phyloP scores from a whole-genome alignment of 2,888 invertebrate genomes.

The Philhelius pedissequus region DNA sequence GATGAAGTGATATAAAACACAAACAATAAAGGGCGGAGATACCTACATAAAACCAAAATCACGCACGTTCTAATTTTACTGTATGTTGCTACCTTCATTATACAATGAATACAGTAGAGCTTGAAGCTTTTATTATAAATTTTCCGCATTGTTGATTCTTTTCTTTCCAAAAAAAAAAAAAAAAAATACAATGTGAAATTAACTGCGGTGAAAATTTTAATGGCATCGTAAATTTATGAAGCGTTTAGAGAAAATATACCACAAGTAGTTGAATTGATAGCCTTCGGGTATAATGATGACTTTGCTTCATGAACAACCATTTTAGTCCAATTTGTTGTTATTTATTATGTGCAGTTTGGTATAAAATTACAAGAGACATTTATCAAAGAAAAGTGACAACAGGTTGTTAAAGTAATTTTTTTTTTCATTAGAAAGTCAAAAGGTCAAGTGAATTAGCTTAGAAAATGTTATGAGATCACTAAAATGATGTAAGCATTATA shows the following conservation, averaged over 20 bases:
- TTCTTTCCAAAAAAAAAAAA: not conserved
- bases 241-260: constrained; percentile 20
- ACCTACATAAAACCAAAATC: not conserved
- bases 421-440: not conserved
- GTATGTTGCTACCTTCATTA: not conserved
- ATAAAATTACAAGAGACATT: not conserved
- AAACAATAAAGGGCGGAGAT: constrained; percentile 14
- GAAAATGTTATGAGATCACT: not conserved
- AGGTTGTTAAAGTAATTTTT: not conserved
- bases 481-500: not conserved
- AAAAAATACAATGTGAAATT: not conserved
- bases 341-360: not conserved
- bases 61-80: constrained; percentile 11
- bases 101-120: not conserved
- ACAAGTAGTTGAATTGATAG: constrained; percentile 22
- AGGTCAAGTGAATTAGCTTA: not conserved
- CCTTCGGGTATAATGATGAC: not conserved
- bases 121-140: constrained; percentile 34
- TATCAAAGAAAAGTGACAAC: not conserved
- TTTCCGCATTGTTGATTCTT: constrained; percentile 19
- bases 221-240: constrained; percentile 32
- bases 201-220: constrained; percentile 24
- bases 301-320: constrained; percentile 7
- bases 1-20: constrained; percentile 11
- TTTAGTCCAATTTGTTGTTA: constrained; percentile 14